Evolutionary conservation across 2,113 vertebrate species (phyloP).

Genomic region (Opisthocomus hoazin): DNA sequence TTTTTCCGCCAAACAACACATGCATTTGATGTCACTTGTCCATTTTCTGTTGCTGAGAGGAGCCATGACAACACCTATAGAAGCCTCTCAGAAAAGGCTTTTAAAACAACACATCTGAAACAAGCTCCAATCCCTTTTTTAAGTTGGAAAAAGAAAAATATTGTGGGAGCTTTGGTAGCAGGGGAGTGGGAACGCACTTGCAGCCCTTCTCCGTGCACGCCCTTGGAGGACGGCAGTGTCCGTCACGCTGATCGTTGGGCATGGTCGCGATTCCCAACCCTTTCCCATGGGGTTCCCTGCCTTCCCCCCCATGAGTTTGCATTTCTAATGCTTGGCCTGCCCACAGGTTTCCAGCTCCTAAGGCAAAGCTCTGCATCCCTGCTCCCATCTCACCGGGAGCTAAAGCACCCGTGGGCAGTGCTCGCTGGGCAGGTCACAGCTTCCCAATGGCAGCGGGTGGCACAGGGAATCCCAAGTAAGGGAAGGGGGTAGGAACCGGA

Average conservation of each 20-base stretch:
- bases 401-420: not conserved
- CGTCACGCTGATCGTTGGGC: accelerated
- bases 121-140: not conserved
- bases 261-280: not conserved
- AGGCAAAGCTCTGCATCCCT: not conserved
- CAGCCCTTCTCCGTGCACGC: accelerated
- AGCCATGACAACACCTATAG: not conserved
- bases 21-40: not conserved
- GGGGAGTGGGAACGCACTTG: not conserved
- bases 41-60: not conserved
- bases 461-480: not conserved
- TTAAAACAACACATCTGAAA: not conserved
- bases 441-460: not conserved
- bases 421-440: not conserved
- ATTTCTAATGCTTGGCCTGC: not conserved
- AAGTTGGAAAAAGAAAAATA: not conserved
- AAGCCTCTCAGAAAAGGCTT: not conserved
- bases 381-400: not conserved
- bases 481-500: not conserved
- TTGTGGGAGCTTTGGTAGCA: not conserved
- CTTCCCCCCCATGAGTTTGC: not conserved
- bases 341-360: not conserved
- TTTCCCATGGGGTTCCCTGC: not conserved
- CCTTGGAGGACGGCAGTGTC: not conserved
- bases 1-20: accelerated